phyloP scores from a whole-genome alignment of 2,797 vertebrate genomes.

The Orestias chungarensis region DNA sequence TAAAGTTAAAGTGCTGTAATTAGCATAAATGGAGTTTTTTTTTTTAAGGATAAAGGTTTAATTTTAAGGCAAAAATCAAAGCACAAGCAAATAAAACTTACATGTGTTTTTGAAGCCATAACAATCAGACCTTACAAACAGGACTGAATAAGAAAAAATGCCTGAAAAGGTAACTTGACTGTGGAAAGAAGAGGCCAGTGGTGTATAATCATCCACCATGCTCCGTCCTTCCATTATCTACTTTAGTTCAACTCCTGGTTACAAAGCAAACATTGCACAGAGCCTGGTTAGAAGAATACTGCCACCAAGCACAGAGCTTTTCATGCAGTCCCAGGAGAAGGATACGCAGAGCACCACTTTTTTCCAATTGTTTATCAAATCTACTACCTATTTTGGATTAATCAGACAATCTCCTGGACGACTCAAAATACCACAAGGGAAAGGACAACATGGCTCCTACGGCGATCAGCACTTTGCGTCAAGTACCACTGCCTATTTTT shows the following conservation, averaged over 20 bases:
- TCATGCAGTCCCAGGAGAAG: conserved; percentile 17
- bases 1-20: conserved; percentile 30
- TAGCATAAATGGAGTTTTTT: conserved; percentile 16
- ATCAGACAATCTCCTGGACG: conserved; percentile 6
- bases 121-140: background rate
- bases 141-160: conserved; percentile 9
- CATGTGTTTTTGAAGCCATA: conserved; percentile 1
- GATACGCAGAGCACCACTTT: conserved; percentile 1
- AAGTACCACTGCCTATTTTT: conserved; percentile 68
- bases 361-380: conserved; percentile 6
- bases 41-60: conserved; percentile 14
- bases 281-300: conserved; percentile 26
- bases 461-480: conserved; percentile 60
- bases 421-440: conserved; percentile 22
- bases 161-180: conserved; percentile 15
- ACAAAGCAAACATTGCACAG: conserved; percentile 66
- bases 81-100: background rate
- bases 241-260: conserved; percentile 46
- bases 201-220: conserved; percentile 35
- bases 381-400: background rate
- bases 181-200: conserved; percentile 11
- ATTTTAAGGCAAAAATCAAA: conserved; percentile 1
- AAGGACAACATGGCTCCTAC: conserved; percentile 42
- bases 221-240: conserved; percentile 39
- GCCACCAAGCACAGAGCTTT: conserved; percentile 28